These are phyloP conservation scores for Catocala sponsa DNA, from an alignment of 2,888 invertebrate genomes.

Conservation along the genomic window DNA sequence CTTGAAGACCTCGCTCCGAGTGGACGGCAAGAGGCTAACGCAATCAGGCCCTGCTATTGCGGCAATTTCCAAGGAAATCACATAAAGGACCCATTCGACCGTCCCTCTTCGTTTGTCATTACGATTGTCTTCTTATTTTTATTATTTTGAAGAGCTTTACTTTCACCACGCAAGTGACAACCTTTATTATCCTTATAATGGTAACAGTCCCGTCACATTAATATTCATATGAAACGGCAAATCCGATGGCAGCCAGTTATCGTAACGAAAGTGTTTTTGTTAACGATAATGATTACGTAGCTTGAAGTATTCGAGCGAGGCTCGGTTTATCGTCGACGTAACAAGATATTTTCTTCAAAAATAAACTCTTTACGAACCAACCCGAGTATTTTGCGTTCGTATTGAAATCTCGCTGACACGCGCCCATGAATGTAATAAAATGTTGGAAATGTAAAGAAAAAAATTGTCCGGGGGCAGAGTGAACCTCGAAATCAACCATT, in stretches of 20 bases:
- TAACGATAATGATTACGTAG: conserved; percentile 34
- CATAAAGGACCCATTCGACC: conserved; percentile 63
- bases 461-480: conserved; percentile 37
- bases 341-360: conserved; percentile 27
- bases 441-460: conserved; percentile 43
- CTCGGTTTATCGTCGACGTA: conserved; percentile 17
- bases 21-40: conserved; percentile 63
- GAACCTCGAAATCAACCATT: conserved; percentile 57
- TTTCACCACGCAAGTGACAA: conserved; percentile 7
- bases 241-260: conserved; percentile 17
- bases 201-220: conserved; percentile 8
- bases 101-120: conserved; percentile 55
- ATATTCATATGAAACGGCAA: conserved; percentile 7
- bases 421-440: conserved; percentile 52
- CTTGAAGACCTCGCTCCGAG: conserved; percentile 56
- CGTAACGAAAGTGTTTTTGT: conserved; percentile 33
- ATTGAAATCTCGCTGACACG: conserved; percentile 48
- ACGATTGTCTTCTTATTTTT: conserved; percentile 62
- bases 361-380: conserved; percentile 20
- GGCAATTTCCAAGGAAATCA: conserved; percentile 71
- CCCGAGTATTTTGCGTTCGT: conserved; percentile 28
- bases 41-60: conserved; percentile 68
- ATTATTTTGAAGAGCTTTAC: conserved; percentile 32
- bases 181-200: conserved; percentile 5
- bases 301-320: conserved; percentile 24